Evolutionary conservation across 2,888 invertebrate species (phyloP).

Genomic region (Athrips mouffetella): DNA sequence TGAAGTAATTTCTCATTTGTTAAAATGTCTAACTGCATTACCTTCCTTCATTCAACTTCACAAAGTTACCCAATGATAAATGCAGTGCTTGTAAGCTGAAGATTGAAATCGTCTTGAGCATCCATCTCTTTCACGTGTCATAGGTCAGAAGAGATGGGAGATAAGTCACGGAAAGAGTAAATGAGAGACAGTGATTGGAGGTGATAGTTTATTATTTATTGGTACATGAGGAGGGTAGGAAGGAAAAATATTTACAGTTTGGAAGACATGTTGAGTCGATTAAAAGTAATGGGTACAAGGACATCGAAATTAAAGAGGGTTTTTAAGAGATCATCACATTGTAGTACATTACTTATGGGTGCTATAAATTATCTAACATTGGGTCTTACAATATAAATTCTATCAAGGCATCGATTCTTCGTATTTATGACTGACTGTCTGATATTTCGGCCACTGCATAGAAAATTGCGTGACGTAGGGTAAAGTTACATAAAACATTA

Average conservation of each 20-base stretch:
- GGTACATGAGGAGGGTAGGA: neutral
- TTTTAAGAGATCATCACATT: no score
- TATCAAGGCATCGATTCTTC: no score
- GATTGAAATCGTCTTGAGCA: conserved; percentile 5
- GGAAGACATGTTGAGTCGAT: neutral
- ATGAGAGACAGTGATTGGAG: conserved; percentile 5
- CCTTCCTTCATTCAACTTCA: neutral
- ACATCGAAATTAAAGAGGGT: neutral
- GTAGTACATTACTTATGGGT: no score
- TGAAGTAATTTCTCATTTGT: neutral
- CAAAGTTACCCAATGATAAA: conserved; percentile 1
- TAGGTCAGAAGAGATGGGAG: conserved; percentile 16
- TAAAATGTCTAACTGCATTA: neutral
- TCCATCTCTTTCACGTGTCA: conserved; percentile 13
- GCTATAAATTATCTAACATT: no score
- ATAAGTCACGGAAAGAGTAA: conserved; percentile 6
- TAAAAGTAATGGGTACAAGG: neutral
- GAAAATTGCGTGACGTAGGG: no score
- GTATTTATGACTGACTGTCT: no score
- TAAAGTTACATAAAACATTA: no score
- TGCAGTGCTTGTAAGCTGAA: conserved; percentile 2
- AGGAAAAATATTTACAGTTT: neutral
- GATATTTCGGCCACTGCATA: no score
- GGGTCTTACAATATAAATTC: no score
- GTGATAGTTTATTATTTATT: conserved; percentile 7